Base-by-base conservation (phyloP, 2,797 vertebrate genomes). In the Microchirus variegatus region DNA sequence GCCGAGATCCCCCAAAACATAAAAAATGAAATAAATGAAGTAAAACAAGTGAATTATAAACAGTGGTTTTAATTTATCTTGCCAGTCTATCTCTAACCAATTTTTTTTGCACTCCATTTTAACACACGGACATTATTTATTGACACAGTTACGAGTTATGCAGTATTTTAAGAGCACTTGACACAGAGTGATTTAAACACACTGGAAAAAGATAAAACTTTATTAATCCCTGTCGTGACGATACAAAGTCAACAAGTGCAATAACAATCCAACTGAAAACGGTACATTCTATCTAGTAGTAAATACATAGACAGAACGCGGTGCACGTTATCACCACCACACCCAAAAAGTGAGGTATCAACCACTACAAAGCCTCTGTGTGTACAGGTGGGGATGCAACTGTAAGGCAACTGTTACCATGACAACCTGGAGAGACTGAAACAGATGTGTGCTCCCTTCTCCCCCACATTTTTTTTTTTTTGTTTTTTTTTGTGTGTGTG, bases 171-270 rank as follows among this genome's bases (percentile, higher is more conserved):
- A 86, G 54, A 85, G 49, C 35, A 83, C 19, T 52, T 55, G 70
- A 89, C 75, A 74, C 81, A 82, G 56, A 82, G 51, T 59, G 68
- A 76, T 86, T 90, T 91, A 83, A 91, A 91, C 89, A 92, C 91
- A 90, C 82, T 91, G 87, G 79, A 92, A 92, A 22, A 93, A 92
- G 89, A 91, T 92, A 91, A 85, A 91, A 88, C 84, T 94, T 93
- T 93, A 93, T 93, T 93, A 89, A 80, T 91, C 87, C 88, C 85
- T 90, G 87, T 90, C 59, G 84, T 89, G 87, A 93, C 89, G 63
- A 92, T 93, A 93, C 91, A 93, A 93, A 93, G 86, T 92, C 87
- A 89, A 93, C 90, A 90, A 92, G 90, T 93, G 90, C 90, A 93
- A 91, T 80, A 89, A 93, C 90, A 89, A 85, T 81, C 89, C 59